Percentiles rank a stretch among this genome's conserved stretches.
Evolutionary conservation across 2,888 invertebrate species (phyloP).

Genomic region (Tachina lurida): DNA sequence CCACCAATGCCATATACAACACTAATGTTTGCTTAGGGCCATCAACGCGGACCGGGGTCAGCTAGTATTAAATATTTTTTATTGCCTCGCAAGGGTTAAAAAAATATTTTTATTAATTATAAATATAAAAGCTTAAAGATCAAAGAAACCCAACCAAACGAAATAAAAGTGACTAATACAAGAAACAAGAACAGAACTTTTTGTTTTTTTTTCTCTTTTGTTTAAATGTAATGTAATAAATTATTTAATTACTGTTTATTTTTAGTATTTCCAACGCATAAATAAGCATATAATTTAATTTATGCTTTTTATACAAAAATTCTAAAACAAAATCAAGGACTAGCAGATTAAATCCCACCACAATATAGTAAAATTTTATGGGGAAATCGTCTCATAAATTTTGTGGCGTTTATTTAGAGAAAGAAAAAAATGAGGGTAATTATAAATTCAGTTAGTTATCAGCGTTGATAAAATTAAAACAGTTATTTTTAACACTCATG

Average conservation of each 20-base stretch:
- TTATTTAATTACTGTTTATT: conserved; percentile 55
- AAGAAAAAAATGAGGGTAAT: neutral
- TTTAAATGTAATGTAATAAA: conserved; percentile 27
- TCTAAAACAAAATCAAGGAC: conserved; percentile 3
- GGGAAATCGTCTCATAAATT: neutral
- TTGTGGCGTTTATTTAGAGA: neutral
- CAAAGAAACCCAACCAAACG: neutral
- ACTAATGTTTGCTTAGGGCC: too few relatives aligned
- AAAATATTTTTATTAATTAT: conserved; percentile 26
- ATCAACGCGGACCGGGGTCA: too few relatives aligned
- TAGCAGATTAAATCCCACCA: neutral
- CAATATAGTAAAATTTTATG: neutral
- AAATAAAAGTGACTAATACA: conserved; percentile 16
- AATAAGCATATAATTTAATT: conserved; percentile 54
- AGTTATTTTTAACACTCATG: neutral
- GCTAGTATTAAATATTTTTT: neutral
- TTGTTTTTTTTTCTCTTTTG: neutral
- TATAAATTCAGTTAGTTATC: neutral
- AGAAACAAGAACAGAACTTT: neutral
- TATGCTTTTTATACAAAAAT: conserved; percentile 8
- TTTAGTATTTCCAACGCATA: conserved; percentile 35
- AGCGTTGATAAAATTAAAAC: neutral
- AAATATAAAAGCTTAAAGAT: conserved; percentile 2
- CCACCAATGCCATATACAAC: too few relatives aligned
- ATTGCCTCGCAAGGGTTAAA: conserved; percentile 25